phyloP scores from a whole-genome alignment of 2,113 vertebrate species.

The Psettodes erumei region DNA sequence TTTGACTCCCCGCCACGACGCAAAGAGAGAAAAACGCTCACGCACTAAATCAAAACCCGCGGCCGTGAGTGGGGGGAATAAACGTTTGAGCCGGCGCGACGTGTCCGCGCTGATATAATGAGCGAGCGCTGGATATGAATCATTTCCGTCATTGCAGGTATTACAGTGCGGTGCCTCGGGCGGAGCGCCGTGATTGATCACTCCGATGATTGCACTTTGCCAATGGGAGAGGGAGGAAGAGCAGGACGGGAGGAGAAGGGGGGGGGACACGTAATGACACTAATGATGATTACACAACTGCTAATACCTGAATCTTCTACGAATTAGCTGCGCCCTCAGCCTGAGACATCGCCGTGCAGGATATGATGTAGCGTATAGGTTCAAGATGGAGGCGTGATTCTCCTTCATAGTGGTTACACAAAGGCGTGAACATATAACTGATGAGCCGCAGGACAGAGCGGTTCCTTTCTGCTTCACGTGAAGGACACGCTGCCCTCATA shows the following conservation, averaged over 20 bases:
- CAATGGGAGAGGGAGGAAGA: constrained; percentile 53
- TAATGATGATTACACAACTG: constrained; percentile 72
- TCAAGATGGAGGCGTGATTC: neutral
- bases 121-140: constrained; percentile 61
- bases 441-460: no score
- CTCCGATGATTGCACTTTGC: constrained; percentile 68
- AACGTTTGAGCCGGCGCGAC: constrained; percentile 20
- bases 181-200: constrained; percentile 68
- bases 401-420: no score
- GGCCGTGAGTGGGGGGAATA: constrained; percentile 22
- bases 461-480: neutral
- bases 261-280: constrained; percentile 56
- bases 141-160: constrained; percentile 66
- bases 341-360: neutral
- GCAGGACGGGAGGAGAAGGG: constrained; percentile 31
- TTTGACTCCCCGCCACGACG: no score
- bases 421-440: neutral
- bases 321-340: constrained; percentile 32
- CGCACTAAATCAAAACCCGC: constrained; percentile 37
- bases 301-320: constrained; percentile 62
- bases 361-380: neutral
- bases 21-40: constrained; percentile 19
- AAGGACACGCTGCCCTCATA: constrained; percentile 2
- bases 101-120: constrained; percentile 40
- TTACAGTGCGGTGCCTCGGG: constrained; percentile 51